Conservation (phyloP, 1,140 invertebrate genomes). For the Melanaphis sacchari region DNA sequence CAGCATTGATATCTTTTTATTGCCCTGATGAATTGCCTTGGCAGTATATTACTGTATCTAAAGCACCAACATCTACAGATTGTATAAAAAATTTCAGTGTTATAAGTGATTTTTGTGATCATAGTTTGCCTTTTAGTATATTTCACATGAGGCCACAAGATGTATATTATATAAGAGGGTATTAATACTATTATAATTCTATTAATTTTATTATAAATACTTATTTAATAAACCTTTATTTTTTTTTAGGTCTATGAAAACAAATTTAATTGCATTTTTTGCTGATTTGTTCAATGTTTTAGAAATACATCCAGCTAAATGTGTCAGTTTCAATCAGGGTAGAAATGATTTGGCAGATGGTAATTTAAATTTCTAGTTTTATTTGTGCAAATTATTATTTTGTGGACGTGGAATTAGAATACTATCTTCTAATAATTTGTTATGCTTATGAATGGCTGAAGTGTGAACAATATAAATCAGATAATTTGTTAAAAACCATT, state of each 20-base stretch:
- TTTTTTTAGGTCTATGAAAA: slow-evolving; percentile 81
- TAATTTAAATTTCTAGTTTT: slow-evolving; percentile 15
- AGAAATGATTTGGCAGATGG: slow-evolving; percentile 27
- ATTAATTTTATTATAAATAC: not conserved
- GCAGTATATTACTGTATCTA: slow-evolving; percentile 74
- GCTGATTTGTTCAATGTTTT: slow-evolving; percentile 95
- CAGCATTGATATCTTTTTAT: slow-evolving; percentile 90
- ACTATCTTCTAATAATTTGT: not conserved
- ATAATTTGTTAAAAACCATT: not conserved
- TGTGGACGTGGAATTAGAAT: slow-evolving; percentile 7
- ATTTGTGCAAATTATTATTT: not conserved
- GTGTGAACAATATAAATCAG: not conserved
- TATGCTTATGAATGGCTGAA: slow-evolving; percentile 22
- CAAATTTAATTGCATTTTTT: slow-evolving; percentile 92
- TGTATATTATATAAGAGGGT: slow-evolving; percentile 94
- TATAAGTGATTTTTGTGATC: slow-evolving; percentile 86
- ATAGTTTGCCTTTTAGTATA: slow-evolving; percentile 84
- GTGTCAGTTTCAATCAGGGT: slow-evolving; percentile 72
- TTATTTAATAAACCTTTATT: not conserved
- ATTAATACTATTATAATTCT: slow-evolving; percentile 61
- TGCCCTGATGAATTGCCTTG: slow-evolving; percentile 87
- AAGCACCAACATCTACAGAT: slow-evolving; percentile 80
- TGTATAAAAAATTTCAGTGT: slow-evolving; percentile 93
- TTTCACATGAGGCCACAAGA: slow-evolving; percentile 97
- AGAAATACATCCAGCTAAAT: slow-evolving; percentile 91